Conservation (phyloP, 2,888 invertebrate species). For the Nesidiocoris tenuis region DNA sequence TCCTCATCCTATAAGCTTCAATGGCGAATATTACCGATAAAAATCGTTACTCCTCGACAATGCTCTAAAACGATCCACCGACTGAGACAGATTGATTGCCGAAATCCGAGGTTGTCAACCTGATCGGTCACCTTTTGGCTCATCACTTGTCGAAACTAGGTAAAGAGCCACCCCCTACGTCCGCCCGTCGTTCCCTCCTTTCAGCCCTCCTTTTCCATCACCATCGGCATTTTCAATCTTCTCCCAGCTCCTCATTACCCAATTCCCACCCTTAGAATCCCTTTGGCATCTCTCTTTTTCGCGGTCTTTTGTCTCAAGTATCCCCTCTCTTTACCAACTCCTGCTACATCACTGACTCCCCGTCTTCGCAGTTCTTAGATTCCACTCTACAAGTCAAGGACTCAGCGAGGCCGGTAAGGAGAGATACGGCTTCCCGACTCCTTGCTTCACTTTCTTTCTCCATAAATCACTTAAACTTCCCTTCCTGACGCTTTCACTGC, state of each 20-base stretch:
- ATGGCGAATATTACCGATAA: no score
- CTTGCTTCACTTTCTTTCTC: neutral
- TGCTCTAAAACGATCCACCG: no score
- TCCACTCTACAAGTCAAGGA: neutral
- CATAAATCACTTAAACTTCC: neutral
- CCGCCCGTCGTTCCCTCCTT: neutral
- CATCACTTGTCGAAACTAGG: neutral
- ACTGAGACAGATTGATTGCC: neutral
- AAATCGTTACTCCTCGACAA: no score
- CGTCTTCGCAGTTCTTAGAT: neutral
- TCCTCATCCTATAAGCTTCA: no score
- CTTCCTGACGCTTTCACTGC: neutral
- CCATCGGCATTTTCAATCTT: neutral
- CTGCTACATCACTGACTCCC: neutral
- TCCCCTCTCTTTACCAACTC: neutral
- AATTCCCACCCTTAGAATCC: neutral
- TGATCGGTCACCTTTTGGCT: neutral
- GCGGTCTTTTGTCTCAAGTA: neutral
- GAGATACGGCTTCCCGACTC: neutral
- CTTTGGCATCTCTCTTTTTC: neutral
- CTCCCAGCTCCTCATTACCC: neutral
- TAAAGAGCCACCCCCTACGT: neutral
- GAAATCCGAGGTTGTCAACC: neutral
- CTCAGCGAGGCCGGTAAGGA: neutral
- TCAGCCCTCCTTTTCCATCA: neutral